Conservation (phyloP, 2,888 invertebrate species). For the Lottia gigantea region DNA sequence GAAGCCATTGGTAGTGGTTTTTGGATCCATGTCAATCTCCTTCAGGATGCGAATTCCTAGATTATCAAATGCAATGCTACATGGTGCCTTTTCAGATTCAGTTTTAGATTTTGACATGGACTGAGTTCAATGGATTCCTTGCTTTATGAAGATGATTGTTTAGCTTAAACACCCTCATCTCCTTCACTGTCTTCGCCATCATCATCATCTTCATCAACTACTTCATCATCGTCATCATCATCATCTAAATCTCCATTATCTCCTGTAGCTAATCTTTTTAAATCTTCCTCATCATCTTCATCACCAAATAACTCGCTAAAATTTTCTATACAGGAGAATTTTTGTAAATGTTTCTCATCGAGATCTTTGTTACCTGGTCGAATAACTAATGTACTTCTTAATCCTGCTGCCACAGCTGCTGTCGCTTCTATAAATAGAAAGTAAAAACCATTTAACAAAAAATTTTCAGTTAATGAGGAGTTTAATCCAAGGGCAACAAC, state of each 20-base stretch:
- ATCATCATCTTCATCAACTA: constrained; percentile 44
- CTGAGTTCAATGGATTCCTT: background rate
- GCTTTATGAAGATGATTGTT: constrained; percentile 26
- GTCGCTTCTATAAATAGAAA: constrained; percentile 78
- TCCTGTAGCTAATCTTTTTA: constrained; percentile 41
- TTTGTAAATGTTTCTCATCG: constrained; percentile 71
- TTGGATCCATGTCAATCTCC: too few relatives aligned
- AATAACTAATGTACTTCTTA: constrained; percentile 77
- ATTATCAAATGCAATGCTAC: too few relatives aligned
- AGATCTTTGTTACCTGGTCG: constrained; percentile 84
- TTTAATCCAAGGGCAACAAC: too few relatives aligned
- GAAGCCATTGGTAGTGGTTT: too few relatives aligned
- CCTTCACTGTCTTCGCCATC: constrained; percentile 45
- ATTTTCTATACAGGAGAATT: constrained; percentile 56
- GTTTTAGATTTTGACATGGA: too few relatives aligned
- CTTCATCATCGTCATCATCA: constrained; percentile 42
- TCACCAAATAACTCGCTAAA: constrained; percentile 61
- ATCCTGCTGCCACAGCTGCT: constrained; percentile 82
- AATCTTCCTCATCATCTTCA: constrained; percentile 50
- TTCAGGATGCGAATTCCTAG: too few relatives aligned
- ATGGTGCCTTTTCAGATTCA: too few relatives aligned
- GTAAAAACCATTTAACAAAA: too few relatives aligned
- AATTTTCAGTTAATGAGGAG: too few relatives aligned
- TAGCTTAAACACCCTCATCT: constrained; percentile 73
- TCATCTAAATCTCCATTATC: constrained; percentile 42